Evolutionary conservation across 1,140 invertebrate genomes (phyloP).

Genomic region (Rhagoletis zephyria): DNA sequence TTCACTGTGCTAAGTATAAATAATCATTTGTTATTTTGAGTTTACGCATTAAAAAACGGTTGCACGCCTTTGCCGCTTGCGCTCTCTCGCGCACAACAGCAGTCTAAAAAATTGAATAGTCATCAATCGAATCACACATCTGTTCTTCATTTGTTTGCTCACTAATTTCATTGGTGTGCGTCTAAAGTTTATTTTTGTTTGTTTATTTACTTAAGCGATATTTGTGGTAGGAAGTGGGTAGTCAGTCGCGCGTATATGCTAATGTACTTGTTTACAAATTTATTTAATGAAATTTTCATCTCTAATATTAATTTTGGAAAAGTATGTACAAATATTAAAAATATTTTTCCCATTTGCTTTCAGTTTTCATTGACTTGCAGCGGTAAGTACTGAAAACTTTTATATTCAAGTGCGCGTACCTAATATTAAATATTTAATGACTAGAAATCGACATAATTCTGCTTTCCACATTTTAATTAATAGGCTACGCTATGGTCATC

Average conservation of each 20-base stretch:
- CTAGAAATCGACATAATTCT: no score
- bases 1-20: background rate
- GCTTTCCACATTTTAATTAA: no score
- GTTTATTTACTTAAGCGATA: background rate
- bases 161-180: background rate
- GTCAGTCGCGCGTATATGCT: background rate
- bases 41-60: background rate
- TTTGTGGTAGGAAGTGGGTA: background rate
- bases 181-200: background rate
- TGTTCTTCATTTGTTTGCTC: constrained; percentile 34
- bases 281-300: background rate
- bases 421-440: no score
- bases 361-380: background rate
- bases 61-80: background rate
- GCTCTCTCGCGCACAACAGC: background rate
- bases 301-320: background rate
- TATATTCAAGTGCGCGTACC: background rate
- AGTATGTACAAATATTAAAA: background rate
- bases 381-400: constrained; percentile 1
- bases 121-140: constrained; percentile 13
- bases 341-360: background rate
- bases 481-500: no score
- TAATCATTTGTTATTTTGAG: constrained; percentile 22
- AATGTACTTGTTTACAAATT: background rate
- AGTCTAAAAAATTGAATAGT: background rate